These are phyloP conservation scores for Garrulus glandarius DNA, from an alignment of 2,797 vertebrate genomes.

Conservation along the genomic window DNA sequence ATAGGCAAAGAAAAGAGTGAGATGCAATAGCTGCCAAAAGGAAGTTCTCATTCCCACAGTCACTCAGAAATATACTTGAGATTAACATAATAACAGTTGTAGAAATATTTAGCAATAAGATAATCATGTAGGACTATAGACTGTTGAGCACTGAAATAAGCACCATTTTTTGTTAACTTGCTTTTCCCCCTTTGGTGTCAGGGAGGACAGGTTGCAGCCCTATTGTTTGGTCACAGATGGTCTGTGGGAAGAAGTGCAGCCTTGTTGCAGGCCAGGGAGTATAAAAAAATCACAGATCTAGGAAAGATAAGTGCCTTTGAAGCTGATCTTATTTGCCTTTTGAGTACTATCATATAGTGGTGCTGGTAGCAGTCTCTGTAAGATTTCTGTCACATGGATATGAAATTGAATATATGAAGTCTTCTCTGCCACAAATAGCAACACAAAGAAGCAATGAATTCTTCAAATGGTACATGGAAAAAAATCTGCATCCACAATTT, in stretches of 20 bases:
- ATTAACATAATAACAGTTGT: not conserved
- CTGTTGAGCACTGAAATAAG: not conserved
- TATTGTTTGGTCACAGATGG: not conserved
- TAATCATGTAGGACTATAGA: not conserved
- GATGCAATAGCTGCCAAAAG: not conserved
- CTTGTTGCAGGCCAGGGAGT: not conserved
- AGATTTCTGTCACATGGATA: not conserved
- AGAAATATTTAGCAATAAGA: not conserved
- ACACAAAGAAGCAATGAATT: not conserved
- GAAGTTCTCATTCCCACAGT: not conserved
- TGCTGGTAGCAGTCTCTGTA: not conserved
- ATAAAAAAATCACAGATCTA: not conserved
- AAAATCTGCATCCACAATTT: not conserved
- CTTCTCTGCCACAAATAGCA: not conserved
- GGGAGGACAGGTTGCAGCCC: not conserved
- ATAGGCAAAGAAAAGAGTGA: not conserved
- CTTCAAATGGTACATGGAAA: not conserved
- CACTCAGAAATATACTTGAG: not conserved
- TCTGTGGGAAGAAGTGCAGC: not conserved
- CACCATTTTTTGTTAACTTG: not conserved
- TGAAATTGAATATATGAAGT: not conserved
- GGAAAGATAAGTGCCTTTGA: not conserved
- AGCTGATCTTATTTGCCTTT: not conserved
- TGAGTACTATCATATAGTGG: not conserved
- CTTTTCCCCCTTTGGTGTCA: not conserved